Conservation (phyloP, 2,888 invertebrate species). For the Caenorhabditis wallacei region DNA sequence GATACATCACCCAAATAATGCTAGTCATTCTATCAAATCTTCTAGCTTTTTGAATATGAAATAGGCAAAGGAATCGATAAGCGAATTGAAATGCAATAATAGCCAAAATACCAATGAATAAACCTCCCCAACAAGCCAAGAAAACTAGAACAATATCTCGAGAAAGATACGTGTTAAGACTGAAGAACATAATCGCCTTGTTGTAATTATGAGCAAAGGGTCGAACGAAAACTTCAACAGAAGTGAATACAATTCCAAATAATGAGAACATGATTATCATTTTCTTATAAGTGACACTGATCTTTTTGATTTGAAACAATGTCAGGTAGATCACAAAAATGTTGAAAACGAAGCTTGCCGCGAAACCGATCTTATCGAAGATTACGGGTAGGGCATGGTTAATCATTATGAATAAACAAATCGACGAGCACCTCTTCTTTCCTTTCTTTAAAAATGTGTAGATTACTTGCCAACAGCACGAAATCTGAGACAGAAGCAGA, state of each 20-base stretch:
- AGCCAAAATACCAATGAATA: neutral
- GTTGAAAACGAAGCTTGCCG: neutral
- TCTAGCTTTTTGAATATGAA: neutral
- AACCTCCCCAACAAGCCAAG: neutral
- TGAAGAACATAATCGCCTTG: neutral
- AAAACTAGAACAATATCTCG: neutral
- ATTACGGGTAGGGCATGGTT: neutral
- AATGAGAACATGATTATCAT: slow-evolving; percentile 8
- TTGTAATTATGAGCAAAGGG: slow-evolving; percentile 23
- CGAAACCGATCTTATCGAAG: neutral
- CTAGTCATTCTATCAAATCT: neutral
- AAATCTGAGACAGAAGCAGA: no score
- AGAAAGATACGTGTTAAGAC: neutral
- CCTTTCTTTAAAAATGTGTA: no score
- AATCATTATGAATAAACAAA: neutral
- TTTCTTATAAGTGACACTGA: neutral
- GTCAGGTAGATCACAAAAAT: slow-evolving; percentile 24
- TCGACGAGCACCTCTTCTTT: no score
- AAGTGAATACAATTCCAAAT: slow-evolving; percentile 9
- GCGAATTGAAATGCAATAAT: neutral
- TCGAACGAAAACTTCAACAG: neutral
- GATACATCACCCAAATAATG: neutral
- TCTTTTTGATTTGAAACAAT: neutral
- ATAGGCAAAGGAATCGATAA: neutral
- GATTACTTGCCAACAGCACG: no score